These are phyloP conservation scores for Spongilla lacustris DNA, from an alignment of 37 sponge, comb jelly and placozoan species.

Conservation along the genomic window DNA sequence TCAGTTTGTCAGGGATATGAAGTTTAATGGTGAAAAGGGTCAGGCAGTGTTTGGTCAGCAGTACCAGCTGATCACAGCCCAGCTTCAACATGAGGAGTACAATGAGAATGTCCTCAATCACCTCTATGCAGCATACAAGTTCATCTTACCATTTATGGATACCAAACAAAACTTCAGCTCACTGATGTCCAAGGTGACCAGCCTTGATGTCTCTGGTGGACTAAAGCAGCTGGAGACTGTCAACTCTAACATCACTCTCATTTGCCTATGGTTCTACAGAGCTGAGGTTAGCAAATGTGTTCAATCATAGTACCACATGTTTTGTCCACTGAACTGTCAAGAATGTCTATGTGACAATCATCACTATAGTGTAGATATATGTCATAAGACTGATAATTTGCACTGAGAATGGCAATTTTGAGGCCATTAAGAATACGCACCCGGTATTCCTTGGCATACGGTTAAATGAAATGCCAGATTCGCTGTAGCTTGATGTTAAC, in stretches of 20 bases:
- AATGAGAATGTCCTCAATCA: slow-evolving; percentile 82
- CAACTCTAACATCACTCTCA: slow-evolving; percentile 70
- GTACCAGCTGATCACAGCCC: slow-evolving; percentile 78
- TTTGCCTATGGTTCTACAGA: slow-evolving; percentile 76
- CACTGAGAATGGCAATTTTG: too few species aligned
- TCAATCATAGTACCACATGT: too few species aligned
- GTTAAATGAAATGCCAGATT: too few species aligned
- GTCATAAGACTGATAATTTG: too few species aligned
- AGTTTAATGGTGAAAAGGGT: slow-evolving; percentile 43
- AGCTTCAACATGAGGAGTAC: slow-evolving; percentile 84
- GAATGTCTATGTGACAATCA: too few species aligned
- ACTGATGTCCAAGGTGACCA: slow-evolving; percentile 61
- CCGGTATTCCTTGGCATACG: too few species aligned
- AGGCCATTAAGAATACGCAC: too few species aligned
- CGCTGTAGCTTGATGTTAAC: too few species aligned
- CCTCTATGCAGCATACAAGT: slow-evolving; percentile 76
- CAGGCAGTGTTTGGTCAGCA: slow-evolving; percentile 60
- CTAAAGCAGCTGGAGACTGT: slow-evolving; percentile 75
- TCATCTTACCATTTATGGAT: slow-evolving; percentile 74
- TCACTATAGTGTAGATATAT: too few species aligned
- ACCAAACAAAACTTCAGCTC: slow-evolving; percentile 34
- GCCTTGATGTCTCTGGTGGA: slow-evolving; percentile 29
- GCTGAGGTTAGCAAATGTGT: slow-evolving; percentile 76
- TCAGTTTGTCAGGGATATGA: slow-evolving; percentile 57
- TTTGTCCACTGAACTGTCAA: too few species aligned